Base-by-base conservation (phyloP, 1,140 invertebrate species). In the Prorops nasuta region DNA sequence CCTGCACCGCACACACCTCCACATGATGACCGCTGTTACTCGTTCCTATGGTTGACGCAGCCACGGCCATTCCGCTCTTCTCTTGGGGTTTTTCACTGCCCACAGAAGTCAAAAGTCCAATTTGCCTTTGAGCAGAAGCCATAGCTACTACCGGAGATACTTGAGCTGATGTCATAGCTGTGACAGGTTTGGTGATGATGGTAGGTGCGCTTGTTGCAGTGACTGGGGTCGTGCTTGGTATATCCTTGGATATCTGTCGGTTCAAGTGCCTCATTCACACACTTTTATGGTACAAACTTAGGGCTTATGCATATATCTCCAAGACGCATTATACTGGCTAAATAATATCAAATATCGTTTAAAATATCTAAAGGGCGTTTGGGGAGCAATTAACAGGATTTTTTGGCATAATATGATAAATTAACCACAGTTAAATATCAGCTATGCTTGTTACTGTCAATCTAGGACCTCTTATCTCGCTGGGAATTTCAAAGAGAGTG, bases 191-290 rank as follows among this genome's bases (percentile, higher is more conserved):
- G 57, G 69, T 67, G 56, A 66, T 69, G 67, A 67, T 76, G 60
- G 67, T 72, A 51, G 66, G 68, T 68, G 68, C 66, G 56, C 61
- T 72, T 65, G 73, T 64, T 56, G 70, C 64, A 54, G 73, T 75
- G 54, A 72, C 66, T 34, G 39, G 42, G 41, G 51, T 54, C 66
- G 72, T 73, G 69, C 65, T 76, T 73, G 72, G 64, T 68, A 74
- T 64, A 61, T 84, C 82, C 81, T 84, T 83, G 77, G 72, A 75
- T 74, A 81, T 81, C 81, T 84, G 81, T 78, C 72, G 78, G 72
- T 76, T 73, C 64, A 78, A 72, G 67, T 71, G 67, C 66, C 73
- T 65, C 61, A 62, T 71, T 76, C 71, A 74, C 67, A 74, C 71
- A 54, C 16, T 43, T 42, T 56, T 55, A 44, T 42, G 39, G 51